Conservation (phyloP, 2,797 vertebrate species). For the Anableps anableps region DNA sequence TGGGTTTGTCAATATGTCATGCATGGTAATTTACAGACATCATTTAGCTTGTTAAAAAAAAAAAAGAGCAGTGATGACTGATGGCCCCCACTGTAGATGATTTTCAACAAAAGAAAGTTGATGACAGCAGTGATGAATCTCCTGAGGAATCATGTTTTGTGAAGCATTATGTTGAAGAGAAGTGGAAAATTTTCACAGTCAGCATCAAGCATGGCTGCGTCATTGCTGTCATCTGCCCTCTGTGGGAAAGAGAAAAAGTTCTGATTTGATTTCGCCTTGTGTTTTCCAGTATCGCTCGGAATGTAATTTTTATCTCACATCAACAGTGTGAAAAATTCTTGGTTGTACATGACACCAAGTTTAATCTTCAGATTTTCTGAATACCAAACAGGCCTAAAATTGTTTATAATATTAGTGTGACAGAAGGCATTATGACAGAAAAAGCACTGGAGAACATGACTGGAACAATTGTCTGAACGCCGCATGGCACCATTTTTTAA, state of each 20-base stretch:
- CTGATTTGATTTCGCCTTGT: slow-evolving; percentile 22
- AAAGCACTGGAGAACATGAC: slow-evolving; percentile 12
- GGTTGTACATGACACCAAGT: not conserved
- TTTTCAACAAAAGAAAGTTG: slow-evolving; percentile 53
- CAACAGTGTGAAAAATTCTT: slow-evolving; percentile 21
- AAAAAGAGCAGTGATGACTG: slow-evolving; percentile 52
- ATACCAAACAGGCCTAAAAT: not conserved
- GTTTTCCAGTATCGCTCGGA: slow-evolving; percentile 33
- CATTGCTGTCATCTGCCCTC: slow-evolving; percentile 28
- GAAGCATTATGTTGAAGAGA: slow-evolving; percentile 37
- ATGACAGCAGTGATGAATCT: slow-evolving; percentile 60
- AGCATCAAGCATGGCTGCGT: slow-evolving; percentile 24
- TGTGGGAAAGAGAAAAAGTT: slow-evolving; percentile 17
- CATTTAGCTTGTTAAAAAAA: slow-evolving; percentile 47
- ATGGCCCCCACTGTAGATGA: slow-evolving; percentile 48
- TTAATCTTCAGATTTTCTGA: not conserved
- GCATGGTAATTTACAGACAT: slow-evolving; percentile 65
- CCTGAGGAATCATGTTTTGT: slow-evolving; percentile 39
- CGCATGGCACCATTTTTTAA: not conserved
- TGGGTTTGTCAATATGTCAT: slow-evolving; percentile 70
- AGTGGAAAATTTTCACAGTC: slow-evolving; percentile 38
- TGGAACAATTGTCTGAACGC: slow-evolving; percentile 19
- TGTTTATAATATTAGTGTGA: not conserved
- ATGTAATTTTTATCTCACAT: slow-evolving; percentile 21
- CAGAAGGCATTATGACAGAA: not conserved